Percentiles rank a stretch among this genome's conserved stretches.
phyloP scores from a whole-genome alignment of 2,888 invertebrate genomes.

The Dermolepida albohirtum region DNA sequence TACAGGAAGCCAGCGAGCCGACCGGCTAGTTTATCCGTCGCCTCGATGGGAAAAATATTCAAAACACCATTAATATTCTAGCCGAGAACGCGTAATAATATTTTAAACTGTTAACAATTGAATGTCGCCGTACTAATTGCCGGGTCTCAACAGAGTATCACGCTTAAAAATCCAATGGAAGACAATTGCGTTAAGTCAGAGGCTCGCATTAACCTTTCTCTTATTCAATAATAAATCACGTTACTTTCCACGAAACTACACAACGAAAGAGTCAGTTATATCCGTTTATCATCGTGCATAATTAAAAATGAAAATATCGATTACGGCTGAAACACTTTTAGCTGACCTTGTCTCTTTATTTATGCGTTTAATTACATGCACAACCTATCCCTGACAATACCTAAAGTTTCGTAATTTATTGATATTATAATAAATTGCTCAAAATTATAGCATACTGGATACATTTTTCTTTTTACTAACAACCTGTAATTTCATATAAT shows the following conservation, averaged over 20 bases:
- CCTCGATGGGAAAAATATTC: slow-evolving; percentile 13
- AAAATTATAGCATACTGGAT: too few relatives aligned
- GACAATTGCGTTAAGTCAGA: slow-evolving; percentile 23
- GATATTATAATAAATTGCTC: too few relatives aligned
- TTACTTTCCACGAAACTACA: slow-evolving; percentile 25
- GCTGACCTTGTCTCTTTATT: too few relatives aligned
- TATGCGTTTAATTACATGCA: too few relatives aligned
- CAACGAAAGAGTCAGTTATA: neutral
- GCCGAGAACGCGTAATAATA: slow-evolving; percentile 18
- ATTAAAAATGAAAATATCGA: too few relatives aligned
- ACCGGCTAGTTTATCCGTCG: neutral
- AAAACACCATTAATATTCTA: slow-evolving; percentile 25
- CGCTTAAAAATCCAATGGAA: slow-evolving; percentile 6
- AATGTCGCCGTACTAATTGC: slow-evolving; percentile 30
- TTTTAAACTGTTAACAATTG: slow-evolving; percentile 32
- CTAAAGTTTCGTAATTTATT: too few relatives aligned
- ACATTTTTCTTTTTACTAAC: too few relatives aligned
- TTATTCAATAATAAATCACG: slow-evolving; percentile 8
- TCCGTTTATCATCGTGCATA: too few relatives aligned
- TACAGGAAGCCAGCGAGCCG: slow-evolving; percentile 8
- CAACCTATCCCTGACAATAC: too few relatives aligned
- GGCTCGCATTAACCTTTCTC: slow-evolving; percentile 12
- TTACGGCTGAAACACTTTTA: too few relatives aligned
- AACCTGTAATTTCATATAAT: too few relatives aligned
- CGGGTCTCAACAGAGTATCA: slow-evolving; percentile 14